Conservation (phyloP, 2,113 vertebrate species). For the Taxidea taxus region DNA sequence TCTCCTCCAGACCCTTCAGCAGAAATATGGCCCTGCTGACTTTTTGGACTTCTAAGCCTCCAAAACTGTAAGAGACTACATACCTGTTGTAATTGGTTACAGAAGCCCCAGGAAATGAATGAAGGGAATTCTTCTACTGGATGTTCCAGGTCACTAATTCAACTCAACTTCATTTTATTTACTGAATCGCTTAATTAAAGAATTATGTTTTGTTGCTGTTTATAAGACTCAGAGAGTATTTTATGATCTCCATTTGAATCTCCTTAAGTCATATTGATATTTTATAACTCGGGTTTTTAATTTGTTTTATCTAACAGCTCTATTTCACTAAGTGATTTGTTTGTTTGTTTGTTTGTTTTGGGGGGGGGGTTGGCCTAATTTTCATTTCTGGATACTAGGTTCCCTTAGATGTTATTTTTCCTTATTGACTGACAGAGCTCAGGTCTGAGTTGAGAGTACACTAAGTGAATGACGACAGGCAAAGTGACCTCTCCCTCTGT, state of each 20-base stretch:
- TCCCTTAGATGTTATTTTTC: neutral
- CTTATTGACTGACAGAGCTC: neutral
- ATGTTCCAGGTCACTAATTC: neutral
- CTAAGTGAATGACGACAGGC: neutral
- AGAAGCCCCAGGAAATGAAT: neutral
- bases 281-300: neutral
- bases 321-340: neutral
- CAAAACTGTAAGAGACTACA: neutral
- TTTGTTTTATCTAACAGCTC: neutral
- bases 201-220: neutral
- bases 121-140: neutral
- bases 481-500: neutral
- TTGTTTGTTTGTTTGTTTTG: neutral
- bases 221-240: neutral
- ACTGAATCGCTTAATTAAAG: neutral
- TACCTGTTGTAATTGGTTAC: neutral
- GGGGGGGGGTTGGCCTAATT: neutral
- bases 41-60: neutral
- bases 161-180: neutral
- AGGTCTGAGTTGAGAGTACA: neutral
- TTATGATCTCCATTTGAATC: neutral
- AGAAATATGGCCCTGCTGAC: neutral
- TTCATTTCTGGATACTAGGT: neutral
- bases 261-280: neutral
- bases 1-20: neutral